Conservation (phyloP, 2,113 vertebrate genomes). For the Phylloscopus trochiloides region DNA sequence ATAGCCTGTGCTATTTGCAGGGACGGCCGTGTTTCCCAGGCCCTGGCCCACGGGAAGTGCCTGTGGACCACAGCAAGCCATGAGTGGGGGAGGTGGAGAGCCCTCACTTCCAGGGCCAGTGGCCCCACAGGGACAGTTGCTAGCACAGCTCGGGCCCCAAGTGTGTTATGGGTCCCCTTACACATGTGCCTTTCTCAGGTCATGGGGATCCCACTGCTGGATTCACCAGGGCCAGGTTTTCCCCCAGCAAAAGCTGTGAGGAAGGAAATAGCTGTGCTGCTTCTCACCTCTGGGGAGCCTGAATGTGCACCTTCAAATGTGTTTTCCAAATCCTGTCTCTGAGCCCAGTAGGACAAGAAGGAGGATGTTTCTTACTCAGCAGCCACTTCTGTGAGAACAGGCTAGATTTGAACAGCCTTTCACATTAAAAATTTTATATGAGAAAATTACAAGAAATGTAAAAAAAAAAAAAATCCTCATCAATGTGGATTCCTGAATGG, state of each 20-base stretch:
- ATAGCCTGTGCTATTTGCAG: not conserved
- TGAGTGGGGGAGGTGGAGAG: accelerated
- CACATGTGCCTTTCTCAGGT: not conserved
- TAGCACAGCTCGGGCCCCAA: accelerated
- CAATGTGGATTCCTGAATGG: not conserved
- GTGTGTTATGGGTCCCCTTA: not conserved
- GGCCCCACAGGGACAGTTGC: not conserved
- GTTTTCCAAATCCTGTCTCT: not conserved
- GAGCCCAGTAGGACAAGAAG: not conserved
- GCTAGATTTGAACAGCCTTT: not conserved
- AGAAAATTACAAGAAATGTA: not conserved
- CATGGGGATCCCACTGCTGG: not conserved
- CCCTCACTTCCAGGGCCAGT: not conserved
- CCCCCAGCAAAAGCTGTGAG: not conserved
- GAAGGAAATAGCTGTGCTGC: not conserved
- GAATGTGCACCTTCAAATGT: not conserved
- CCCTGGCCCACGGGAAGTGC: not conserved
- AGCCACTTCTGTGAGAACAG: not conserved
- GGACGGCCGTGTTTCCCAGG: not conserved
- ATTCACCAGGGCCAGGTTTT: not conserved
- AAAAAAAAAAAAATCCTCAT: not conserved
- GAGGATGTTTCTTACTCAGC: not conserved
- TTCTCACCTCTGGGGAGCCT: not conserved
- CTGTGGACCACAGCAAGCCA: accelerated
- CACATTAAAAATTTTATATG: not conserved